A percentile compares a stretch with the other conserved stretches of the same genome.
Conservation (phyloP, 2,113 vertebrate genomes). For the Varanus komodoensis region DNA sequence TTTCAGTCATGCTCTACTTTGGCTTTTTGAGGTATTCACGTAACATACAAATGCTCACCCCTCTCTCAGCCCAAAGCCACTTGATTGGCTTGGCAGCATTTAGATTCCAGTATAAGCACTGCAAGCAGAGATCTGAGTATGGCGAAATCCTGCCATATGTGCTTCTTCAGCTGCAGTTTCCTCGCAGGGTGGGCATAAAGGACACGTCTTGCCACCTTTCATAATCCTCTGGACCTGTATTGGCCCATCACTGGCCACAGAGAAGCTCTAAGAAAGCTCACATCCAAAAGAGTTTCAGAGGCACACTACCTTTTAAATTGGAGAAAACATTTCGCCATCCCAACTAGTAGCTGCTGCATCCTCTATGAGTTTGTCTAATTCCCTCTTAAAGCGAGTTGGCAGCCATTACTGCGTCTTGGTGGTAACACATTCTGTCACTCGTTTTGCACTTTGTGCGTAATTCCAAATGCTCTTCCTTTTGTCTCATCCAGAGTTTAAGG, state of each 20-base stretch:
- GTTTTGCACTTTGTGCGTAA: neutral
- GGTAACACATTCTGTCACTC: neutral
- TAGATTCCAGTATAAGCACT: neutral
- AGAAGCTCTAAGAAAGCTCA: neutral
- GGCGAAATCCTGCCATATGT: neutral
- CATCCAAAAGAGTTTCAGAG: neutral
- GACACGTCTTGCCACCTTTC: neutral
- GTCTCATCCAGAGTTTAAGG: neutral
- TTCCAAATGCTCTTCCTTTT: neutral
- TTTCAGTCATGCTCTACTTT: neutral
- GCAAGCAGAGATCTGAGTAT: neutral
- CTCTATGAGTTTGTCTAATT: neutral
- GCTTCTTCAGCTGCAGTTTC: neutral
- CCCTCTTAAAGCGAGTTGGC: neutral
- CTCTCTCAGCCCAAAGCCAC: neutral
- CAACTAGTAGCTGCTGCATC: neutral
- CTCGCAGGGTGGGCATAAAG: neutral
- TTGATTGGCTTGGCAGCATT: neutral
- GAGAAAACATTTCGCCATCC: neutral
- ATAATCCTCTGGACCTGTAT: neutral
- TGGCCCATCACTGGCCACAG: neutral
- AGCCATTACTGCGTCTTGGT: neutral
- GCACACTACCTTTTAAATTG: neutral
- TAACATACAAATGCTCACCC: neutral
- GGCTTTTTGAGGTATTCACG: slow-evolving; percentile 14